A percentile compares a stretch with the other conserved stretches of the same genome.
These are phyloP conservation scores for Troides helena DNA, from an alignment of 2,888 invertebrate species.

Conservation along the genomic window DNA sequence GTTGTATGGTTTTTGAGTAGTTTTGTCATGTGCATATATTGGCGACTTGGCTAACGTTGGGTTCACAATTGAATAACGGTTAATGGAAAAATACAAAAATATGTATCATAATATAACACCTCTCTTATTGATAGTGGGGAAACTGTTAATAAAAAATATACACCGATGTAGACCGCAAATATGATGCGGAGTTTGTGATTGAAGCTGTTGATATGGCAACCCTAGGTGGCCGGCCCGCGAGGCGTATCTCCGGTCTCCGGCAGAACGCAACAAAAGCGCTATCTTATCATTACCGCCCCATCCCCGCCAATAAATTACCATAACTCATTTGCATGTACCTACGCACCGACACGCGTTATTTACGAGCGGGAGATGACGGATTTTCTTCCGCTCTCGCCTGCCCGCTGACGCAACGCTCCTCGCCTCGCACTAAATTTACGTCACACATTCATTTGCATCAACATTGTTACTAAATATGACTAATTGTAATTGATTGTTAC, in stretches of 20 bases:
- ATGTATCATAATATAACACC: too few relatives aligned
- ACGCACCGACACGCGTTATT: slow-evolving; percentile 66
- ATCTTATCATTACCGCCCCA: slow-evolving; percentile 73
- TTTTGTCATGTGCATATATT: too few relatives aligned
- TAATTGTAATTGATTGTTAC: neutral
- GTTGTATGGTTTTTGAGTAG: too few relatives aligned
- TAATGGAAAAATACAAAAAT: too few relatives aligned
- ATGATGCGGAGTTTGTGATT: neutral
- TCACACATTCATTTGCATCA: slow-evolving; percentile 20
- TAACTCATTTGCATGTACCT: slow-evolving; percentile 75
- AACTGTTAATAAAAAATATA: neutral
- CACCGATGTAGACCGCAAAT: neutral
- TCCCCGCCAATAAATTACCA: slow-evolving; percentile 72
- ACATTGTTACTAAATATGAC: neutral
- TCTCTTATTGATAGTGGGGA: too few relatives aligned
- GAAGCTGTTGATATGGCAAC: slow-evolving; percentile 1
- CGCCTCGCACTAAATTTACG: slow-evolving; percentile 24
- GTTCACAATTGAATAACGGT: too few relatives aligned
- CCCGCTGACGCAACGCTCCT: slow-evolving; percentile 12
- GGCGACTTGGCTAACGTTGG: too few relatives aligned
- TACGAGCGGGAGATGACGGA: slow-evolving; percentile 73
- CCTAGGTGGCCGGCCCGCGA: slow-evolving; percentile 33
- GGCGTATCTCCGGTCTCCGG: slow-evolving; percentile 63
- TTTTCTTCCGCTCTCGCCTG: slow-evolving; percentile 70
- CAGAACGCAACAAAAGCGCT: slow-evolving; percentile 62